Conservation (phyloP, 2,888 invertebrate species). For the Schizaphis graminum region DNA sequence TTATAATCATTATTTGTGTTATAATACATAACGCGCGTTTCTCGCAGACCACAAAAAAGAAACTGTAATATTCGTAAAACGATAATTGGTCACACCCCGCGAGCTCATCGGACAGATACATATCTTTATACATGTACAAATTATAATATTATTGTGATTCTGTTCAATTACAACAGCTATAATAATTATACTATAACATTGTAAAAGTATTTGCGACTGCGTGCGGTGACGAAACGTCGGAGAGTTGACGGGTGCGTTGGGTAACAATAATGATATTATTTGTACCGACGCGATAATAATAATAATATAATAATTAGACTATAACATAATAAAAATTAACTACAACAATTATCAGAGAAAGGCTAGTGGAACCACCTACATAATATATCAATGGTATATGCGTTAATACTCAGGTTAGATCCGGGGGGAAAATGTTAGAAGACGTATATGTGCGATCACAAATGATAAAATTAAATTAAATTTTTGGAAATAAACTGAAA, state of each 20-base stretch:
- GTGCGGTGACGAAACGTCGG: background rate
- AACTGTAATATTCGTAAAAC: background rate
- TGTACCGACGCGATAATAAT: background rate
- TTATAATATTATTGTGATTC: background rate
- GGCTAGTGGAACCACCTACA: background rate
- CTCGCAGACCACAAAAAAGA: background rate
- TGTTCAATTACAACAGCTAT: background rate
- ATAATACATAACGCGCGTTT: background rate
- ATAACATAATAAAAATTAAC: conserved; percentile 15
- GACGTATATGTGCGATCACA: background rate
- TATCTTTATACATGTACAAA: background rate
- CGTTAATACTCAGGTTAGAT: background rate
- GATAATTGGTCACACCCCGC: conserved; percentile 56
- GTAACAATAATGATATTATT: background rate
- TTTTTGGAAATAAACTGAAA: no score
- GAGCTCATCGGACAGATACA: conserved; percentile 40
- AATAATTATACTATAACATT: background rate
- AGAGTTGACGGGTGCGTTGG: background rate
- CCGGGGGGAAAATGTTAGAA: no score
- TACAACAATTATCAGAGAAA: background rate
- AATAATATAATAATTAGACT: conserved; percentile 48
- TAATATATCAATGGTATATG: background rate
- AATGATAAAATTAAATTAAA: no score
- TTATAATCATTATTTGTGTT: background rate
- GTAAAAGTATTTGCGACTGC: background rate